Conservation (phyloP, 1,140 invertebrate species). For the Scylla paramamosain region DNA sequence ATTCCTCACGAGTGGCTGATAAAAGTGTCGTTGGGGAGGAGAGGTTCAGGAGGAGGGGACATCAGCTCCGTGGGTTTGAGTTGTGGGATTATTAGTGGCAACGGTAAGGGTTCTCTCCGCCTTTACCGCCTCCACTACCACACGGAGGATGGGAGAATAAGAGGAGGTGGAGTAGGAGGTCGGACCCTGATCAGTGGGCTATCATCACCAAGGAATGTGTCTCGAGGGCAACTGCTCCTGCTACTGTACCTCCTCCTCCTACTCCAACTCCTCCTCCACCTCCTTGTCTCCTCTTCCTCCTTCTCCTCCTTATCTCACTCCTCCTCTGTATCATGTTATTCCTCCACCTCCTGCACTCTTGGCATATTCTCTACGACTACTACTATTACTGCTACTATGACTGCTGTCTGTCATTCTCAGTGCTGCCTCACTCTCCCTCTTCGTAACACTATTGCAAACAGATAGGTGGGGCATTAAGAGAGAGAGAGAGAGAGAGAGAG, state of each 20-base stretch:
- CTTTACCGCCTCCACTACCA: not conserved
- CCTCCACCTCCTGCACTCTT: not conserved
- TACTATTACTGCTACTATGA: too few species aligned
- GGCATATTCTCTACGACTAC: too few species aligned
- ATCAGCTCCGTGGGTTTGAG: not conserved
- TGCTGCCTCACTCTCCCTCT: too few species aligned
- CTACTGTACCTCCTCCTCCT: not conserved
- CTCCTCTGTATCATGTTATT: not conserved
- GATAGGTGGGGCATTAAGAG: too few species aligned
- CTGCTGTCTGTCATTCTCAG: too few species aligned
- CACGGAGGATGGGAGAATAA: not conserved
- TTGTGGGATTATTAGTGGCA: not conserved
- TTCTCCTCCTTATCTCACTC: not conserved
- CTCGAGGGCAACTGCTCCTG: not conserved
- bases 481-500: not conserved
- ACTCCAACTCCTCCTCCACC: not conserved
- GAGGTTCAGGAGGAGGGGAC: not conserved
- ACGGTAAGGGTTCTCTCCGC: not conserved
- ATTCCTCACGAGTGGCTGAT: not conserved
- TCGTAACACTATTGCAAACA: not conserved
- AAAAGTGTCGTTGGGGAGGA: not conserved
- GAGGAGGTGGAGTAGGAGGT: not conserved
- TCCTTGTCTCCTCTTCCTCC: not conserved
- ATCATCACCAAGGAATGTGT: conserved; percentile 8
- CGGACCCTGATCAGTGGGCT: not conserved